Conservation (phyloP, 2,888 invertebrate genomes). For the Nemotelus nigrinus region DNA sequence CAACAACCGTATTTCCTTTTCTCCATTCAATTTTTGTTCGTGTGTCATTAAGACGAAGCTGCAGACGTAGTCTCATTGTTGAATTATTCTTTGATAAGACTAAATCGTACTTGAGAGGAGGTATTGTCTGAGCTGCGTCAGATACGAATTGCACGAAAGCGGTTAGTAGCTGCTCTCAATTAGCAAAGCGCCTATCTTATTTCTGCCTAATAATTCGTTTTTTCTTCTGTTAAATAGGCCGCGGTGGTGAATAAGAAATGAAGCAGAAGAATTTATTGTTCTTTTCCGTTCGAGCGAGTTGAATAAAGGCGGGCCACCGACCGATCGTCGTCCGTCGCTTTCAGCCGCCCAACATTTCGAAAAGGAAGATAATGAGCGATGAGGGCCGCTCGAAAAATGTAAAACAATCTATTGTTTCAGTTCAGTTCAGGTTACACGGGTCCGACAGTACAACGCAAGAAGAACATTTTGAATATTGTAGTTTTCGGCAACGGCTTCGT, state of each 20-base stretch:
- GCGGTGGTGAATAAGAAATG: constrained; percentile 28
- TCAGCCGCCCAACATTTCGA: neutral
- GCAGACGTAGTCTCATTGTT: no score
- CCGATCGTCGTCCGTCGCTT: neutral
- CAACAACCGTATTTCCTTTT: no score
- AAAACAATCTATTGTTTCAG: neutral
- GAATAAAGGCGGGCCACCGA: no score
- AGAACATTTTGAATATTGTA: neutral
- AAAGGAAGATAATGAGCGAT: constrained; percentile 30
- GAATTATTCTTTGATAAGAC: no score
- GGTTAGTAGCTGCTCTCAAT: constrained; percentile 11
- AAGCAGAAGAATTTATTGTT: constrained; percentile 29
- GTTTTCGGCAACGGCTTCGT: neutral
- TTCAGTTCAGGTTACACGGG: neutral
- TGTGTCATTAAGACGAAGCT: no score
- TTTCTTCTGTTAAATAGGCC: neutral
- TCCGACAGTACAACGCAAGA: no score
- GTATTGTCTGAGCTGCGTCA: neutral
- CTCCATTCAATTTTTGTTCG: no score
- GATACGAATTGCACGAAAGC: neutral
- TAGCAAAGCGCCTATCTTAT: constrained; percentile 26
- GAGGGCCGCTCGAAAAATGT: constrained; percentile 17
- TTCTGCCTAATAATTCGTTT: neutral
- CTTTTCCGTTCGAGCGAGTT: constrained; percentile 14
- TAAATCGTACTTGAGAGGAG: neutral